Base-by-base conservation (phyloP, 2,113 vertebrate species). In the Bambusicola thoracicus region DNA sequence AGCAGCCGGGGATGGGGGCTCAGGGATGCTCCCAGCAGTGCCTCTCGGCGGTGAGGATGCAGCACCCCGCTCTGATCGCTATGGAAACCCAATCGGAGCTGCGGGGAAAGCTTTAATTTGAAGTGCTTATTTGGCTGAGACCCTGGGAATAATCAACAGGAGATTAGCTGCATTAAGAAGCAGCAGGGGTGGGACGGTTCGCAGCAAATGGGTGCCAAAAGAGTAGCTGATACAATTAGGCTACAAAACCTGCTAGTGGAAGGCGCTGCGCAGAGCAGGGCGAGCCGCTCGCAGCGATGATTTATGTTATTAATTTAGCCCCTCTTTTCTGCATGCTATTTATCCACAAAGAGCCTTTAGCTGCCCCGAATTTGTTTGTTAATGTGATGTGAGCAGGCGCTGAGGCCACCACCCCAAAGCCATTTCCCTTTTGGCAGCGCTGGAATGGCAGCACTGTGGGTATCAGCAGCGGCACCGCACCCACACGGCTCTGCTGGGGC, bases 131-230 rank as follows among this genome's bases (percentile, higher is more conserved):
- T 97, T 97, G 96, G 97, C 89, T 81, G 96, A 80, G 95, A 93
- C 96, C 96, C 97, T 96, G 94, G 97, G 97, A 97, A 97, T 94
- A 73, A 97, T 97, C 96, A 96, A 95, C 96, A 95, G 96, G 97
- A 97, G 97, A 98, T 97, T 96, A 97, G 95, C 97, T 94, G 90
- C 96, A 96, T 97, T 97, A 97, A 94, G 90, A 90, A 90, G 90
- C 97, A 97, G 97, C 97, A 67, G 97, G 97, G 90, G 77, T 48
- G 80, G 56, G 12, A 81, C 79, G 69, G 30, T 6, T 55, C 81
- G 73, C 91, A 2, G 67, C 89, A 95, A 96, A 93, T 27, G 66
- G 96, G 92, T 69, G 80, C 85, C 96, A 90, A 92, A 94, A 93
- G 85, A 95, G 92, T 49, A 80, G 80, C 83, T 75, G 94, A 96